A percentile compares a stretch with the other conserved stretches of the same genome.
Evolutionary conservation across 2,888 invertebrate species (phyloP).

Genomic region (Barypeithes pellucidus): DNA sequence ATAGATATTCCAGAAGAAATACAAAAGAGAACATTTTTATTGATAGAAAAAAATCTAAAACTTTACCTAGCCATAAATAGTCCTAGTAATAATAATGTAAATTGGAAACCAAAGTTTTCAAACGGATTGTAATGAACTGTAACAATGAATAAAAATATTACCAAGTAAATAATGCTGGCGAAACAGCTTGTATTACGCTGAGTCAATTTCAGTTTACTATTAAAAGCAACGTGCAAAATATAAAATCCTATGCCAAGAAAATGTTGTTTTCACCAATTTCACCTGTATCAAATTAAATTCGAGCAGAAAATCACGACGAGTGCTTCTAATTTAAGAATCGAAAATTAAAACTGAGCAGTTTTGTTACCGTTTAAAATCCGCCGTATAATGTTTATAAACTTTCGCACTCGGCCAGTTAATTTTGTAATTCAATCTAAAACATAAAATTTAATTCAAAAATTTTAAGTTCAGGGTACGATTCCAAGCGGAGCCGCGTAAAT

Average conservation of each 20-base stretch:
- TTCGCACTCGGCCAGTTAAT: conserved; percentile 36
- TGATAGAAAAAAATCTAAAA: too few relatives aligned
- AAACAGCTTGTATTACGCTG: not conserved
- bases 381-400: conserved; percentile 35
- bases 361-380: conserved; percentile 24
- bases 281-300: conserved; percentile 33
- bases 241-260: conserved; percentile 13
- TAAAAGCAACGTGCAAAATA: conserved; percentile 11
- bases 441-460: too few relatives aligned
- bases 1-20: too few relatives aligned
- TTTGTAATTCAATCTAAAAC: conserved; percentile 29
- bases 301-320: conserved; percentile 24
- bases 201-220: conserved; percentile 5
- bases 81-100: too few relatives aligned
- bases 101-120: too few relatives aligned
- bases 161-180: not conserved
- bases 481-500: too few relatives aligned
- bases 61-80: too few relatives aligned
- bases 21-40: too few relatives aligned
- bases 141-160: not conserved
- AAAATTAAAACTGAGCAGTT: conserved; percentile 28
- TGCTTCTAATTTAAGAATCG: conserved; percentile 44
- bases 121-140: too few relatives aligned
- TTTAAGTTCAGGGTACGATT: too few relatives aligned
- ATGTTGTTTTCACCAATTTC: conserved; percentile 22